Percentiles rank a stretch among this genome's conserved stretches.
phyloP scores from a whole-genome alignment of 2,888 invertebrate species.

The Yponomeuta cagnagella region DNA sequence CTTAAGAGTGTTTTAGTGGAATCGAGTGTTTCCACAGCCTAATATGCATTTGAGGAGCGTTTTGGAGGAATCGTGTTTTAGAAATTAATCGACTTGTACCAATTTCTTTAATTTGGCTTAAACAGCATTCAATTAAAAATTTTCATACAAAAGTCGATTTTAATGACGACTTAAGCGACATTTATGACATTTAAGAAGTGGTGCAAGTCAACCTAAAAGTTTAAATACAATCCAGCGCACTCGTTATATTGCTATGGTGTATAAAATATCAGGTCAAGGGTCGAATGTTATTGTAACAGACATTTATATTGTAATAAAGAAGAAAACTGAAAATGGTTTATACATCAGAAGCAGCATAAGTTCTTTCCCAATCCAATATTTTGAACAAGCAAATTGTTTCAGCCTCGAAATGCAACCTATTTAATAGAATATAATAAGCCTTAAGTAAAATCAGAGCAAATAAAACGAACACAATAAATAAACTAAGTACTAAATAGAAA shows the following conservation, averaged over 20 bases:
- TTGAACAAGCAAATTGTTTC: neutral
- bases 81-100: too few relatives aligned
- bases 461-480: neutral
- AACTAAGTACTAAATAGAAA: neutral
- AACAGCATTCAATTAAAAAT: too few relatives aligned
- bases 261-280: neutral
- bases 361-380: neutral
- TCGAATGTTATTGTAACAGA: neutral
- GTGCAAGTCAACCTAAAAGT: neutral
- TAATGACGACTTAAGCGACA: too few relatives aligned
- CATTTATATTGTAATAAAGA: neutral
- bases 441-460: neutral
- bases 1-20: too few relatives aligned
- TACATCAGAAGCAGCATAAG: neutral
- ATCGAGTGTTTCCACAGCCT: too few relatives aligned
- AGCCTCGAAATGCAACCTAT: neutral
- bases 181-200: too few relatives aligned
- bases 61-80: too few relatives aligned
- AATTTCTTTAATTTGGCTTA: too few relatives aligned
- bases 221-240: neutral
- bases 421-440: neutral
- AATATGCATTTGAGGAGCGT: too few relatives aligned
- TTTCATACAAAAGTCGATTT: too few relatives aligned
- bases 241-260: neutral
- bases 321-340: neutral